Percentiles rank a stretch among this genome's conserved stretches.
Conservation (phyloP, 2,888 invertebrate genomes). For the Carabus problematicus region DNA sequence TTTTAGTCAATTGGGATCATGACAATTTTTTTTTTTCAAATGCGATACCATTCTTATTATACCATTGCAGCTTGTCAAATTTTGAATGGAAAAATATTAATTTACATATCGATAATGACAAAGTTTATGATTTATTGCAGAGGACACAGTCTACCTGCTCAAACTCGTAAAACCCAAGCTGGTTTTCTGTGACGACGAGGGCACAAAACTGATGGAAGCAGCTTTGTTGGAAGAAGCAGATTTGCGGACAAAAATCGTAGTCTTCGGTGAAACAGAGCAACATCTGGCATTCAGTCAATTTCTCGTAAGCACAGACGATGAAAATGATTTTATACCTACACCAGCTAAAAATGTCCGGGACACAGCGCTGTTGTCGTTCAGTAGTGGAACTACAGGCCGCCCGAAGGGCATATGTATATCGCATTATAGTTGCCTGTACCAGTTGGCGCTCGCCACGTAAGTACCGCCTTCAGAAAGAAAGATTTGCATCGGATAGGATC, state of each 20-base stretch:
- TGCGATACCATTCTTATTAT: too few species aligned
- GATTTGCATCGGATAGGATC: too few species aligned
- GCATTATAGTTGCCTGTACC: constrained; percentile 24
- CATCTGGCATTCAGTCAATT: constrained; percentile 7
- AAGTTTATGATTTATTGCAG: constrained; percentile 22
- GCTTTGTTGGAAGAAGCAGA: constrained; percentile 47
- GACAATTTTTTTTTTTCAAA: too few species aligned
- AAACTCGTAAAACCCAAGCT: constrained; percentile 51
- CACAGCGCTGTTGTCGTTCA: constrained; percentile 36
- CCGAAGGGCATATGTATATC: constrained; percentile 44
- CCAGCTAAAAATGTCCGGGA: constrained; percentile 8
- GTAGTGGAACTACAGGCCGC: constrained; percentile 45
- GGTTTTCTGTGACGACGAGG: constrained; percentile 51
- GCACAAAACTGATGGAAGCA: constrained; percentile 48
- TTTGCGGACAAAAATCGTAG: constrained; percentile 35
- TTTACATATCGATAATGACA: too few species aligned
- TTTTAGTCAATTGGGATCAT: too few species aligned
- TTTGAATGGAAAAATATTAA: too few species aligned
- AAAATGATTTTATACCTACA: constrained; percentile 26
- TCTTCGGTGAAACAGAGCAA: constrained; percentile 2
- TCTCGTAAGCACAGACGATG: constrained; percentile 20
- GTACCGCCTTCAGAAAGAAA: too few species aligned
- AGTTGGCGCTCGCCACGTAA: too few species aligned
- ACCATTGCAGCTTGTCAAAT: too few species aligned
- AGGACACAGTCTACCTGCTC: constrained; percentile 50